A percentile compares a stretch with the other conserved stretches of the same genome.
These are phyloP conservation scores for Dreissena polymorpha DNA, from an alignment of 1,140 invertebrate species.

Conservation along the genomic window DNA sequence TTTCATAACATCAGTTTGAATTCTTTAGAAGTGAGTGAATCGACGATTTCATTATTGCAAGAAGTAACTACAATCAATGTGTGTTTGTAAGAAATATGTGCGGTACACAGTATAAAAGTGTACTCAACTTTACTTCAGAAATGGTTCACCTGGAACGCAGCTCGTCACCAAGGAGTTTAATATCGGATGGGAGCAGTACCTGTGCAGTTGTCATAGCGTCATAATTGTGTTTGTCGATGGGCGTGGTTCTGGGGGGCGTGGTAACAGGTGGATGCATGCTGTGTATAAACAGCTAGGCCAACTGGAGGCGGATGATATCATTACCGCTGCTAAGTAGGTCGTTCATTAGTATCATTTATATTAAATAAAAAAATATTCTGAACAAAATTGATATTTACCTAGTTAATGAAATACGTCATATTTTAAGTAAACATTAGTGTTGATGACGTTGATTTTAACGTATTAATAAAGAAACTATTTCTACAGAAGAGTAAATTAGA, in stretches of 20 bases:
- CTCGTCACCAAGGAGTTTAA: constrained; percentile 92
- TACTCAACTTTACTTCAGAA: constrained; percentile 78
- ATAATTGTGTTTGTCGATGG: constrained; percentile 94
- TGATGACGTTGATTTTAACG: too few relatives aligned
- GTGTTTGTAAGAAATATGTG: neutral
- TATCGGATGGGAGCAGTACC: constrained; percentile 92
- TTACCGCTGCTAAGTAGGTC: constrained; percentile 93
- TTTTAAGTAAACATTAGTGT: too few relatives aligned
- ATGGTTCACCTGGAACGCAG: constrained; percentile 93
- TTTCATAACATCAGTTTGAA: too few relatives aligned
- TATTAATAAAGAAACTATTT: too few relatives aligned
- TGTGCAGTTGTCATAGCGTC: constrained; percentile 90
- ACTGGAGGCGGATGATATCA: constrained; percentile 93
- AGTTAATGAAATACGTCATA: too few relatives aligned
- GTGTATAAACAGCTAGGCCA: constrained; percentile 91
- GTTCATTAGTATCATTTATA: too few relatives aligned
- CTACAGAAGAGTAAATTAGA: too few relatives aligned
- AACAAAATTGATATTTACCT: too few relatives aligned
- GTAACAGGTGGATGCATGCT: constrained; percentile 90
- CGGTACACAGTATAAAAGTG: neutral
- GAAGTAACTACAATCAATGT: neutral
- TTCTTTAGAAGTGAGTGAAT: too few relatives aligned
- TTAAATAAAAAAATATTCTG: too few relatives aligned
- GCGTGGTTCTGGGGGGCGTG: constrained; percentile 91
- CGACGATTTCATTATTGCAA: neutral